Percentiles rank a stretch among this genome's conserved stretches.
Conservation (phyloP, 2,797 vertebrate genomes). For the Erpetoichthys calabaricus region DNA sequence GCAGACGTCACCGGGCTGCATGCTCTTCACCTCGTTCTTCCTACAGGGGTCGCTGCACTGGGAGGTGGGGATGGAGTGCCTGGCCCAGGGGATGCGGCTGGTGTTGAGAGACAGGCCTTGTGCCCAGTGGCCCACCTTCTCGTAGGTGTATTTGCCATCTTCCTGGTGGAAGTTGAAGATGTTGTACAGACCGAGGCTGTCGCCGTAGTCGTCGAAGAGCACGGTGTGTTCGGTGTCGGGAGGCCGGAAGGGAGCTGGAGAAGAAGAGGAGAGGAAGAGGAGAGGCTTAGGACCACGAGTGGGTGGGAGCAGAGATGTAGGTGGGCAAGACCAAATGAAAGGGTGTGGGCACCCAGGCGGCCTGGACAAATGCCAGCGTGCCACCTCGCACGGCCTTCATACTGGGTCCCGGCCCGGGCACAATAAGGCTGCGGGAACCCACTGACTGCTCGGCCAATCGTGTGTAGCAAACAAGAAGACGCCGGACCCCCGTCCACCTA, state of each 20-base stretch:
- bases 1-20: constrained; percentile 95
- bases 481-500: no score
- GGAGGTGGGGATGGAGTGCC: constrained; percentile 61
- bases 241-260: constrained; percentile 79
- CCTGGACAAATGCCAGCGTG: no score
- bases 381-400: no score
- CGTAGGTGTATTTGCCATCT: constrained; percentile 66
- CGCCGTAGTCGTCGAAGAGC: constrained; percentile 75
- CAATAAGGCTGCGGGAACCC: no score
- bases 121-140: constrained; percentile 91
- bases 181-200: constrained; percentile 93
- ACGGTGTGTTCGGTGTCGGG: constrained; percentile 66
- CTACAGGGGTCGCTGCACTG: constrained; percentile 94
- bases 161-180: constrained; percentile 82
- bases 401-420: no score
- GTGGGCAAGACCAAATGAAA: no score
- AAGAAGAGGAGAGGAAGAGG: not conserved
- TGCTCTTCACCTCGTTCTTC: constrained; percentile 90
- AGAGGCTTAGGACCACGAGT: not conserved
- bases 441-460: no score
- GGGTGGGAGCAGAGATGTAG: no score
- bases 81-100: constrained; percentile 66
- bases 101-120: constrained; percentile 76
- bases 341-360: no score
- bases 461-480: no score